phyloP scores from a whole-genome alignment of 2,113 vertebrate species.

The Cygnus atratus region DNA sequence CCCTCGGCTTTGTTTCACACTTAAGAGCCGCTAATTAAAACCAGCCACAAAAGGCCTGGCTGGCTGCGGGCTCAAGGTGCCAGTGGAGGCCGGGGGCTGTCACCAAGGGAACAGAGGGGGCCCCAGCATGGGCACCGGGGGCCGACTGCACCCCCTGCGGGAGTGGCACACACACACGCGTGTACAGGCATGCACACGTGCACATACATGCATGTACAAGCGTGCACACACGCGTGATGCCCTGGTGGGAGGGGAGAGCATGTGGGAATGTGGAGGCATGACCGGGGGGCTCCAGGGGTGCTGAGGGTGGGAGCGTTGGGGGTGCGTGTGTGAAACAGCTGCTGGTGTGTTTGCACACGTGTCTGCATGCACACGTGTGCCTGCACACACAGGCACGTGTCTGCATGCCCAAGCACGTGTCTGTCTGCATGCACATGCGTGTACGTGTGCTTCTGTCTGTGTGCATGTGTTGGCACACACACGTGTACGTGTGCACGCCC shows the following conservation, averaged over 20 bases:
- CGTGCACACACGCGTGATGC: background rate
- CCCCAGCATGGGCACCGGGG: background rate
- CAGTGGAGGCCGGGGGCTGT: background rate
- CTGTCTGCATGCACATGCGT: too few species aligned
- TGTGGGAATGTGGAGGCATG: fast-evolving
- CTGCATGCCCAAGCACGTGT: too few species aligned
- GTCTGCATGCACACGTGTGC: background rate
- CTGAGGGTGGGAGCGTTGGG: too few species aligned
- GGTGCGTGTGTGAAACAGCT: too few species aligned
- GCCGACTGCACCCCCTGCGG: fast-evolving
- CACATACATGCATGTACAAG: background rate
- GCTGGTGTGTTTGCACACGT: background rate
- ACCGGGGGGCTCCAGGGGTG: background rate
- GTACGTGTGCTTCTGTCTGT: too few species aligned
- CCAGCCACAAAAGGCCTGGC: conserved; percentile 51
- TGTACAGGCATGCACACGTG: background rate
- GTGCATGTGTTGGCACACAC: background rate
- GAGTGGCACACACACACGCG: fast-evolving
- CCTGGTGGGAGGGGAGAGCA: too few species aligned
- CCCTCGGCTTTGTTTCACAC: conserved; percentile 57
- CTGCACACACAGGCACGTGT: too few species aligned
- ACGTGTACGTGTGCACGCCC: background rate
- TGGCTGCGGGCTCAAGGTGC: background rate
- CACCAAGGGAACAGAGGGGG: conserved; percentile 56
- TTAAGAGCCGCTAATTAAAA: conserved; percentile 70